Base-by-base conservation (phyloP, 2,113 vertebrate species). In the Gallinago undulata region DNA sequence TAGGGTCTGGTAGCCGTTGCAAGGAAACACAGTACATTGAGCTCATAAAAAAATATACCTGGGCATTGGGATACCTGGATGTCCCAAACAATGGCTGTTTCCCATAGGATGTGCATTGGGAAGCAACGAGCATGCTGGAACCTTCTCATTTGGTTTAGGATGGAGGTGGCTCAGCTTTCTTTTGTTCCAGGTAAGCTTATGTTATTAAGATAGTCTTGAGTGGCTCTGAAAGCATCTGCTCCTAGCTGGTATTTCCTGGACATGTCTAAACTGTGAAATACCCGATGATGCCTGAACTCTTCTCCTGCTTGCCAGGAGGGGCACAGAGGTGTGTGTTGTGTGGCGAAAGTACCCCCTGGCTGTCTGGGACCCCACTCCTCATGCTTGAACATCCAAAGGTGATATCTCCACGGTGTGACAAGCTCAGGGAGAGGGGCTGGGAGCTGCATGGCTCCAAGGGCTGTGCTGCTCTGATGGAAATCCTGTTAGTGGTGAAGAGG, bases 221-320 rank as follows among this genome's bases (percentile, higher is more conserved):
- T 11, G 33, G 31, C 66, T 93, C 73, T 94, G 90, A 92, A 89
- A 93, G 62, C 84, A 39, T 89, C 80, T 94, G 66, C 88, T 94
- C 47, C 73, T 59, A 86, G 90, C 86, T 84, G 66, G 21, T 78
- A 90, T 90, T 86, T 91, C 73, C 93, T 81, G 78, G 94, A 84
- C 81, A 27, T 53, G 18, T 76, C 35, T 97, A 87, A 95, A 92
- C 62, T 89, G 86, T 66, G 7, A 28, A 47, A 50, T 69, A 25
- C 11, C 6, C 27, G 35, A n/a, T 0, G 0, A 60, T 31, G 57
- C 53, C 72, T 73, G 45, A 83, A 24, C 21, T 64, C 35, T 30
- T 87, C 76, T 45, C 39, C 28, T 72, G 62, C 35, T 73, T 69
- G 94, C 72, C 33, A 11, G 48, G 35, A 93, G 50, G 43, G 23